Base-by-base conservation (phyloP, 2,113 vertebrate species). In the Muntiacus muntjak region DNA sequence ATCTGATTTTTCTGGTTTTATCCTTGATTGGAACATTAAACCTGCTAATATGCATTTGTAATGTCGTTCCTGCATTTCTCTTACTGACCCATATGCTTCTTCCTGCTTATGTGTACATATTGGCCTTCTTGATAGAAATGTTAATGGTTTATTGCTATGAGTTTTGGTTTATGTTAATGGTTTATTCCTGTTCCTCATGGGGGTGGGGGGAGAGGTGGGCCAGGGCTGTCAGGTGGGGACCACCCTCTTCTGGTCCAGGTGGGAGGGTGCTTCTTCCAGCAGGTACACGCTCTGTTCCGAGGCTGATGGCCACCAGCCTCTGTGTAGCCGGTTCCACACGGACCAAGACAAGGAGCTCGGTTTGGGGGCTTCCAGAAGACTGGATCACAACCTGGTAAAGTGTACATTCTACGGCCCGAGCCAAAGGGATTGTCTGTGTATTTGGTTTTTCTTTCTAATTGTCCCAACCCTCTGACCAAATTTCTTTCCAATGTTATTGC, bases 321-420 rank as follows among this genome's bases (percentile, higher is more conserved):
- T 47, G 30, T 43, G 36, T 86, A n/a, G 76, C 78, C 89, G 6
- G 79, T 33, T 93, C 97, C 21, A 26, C 47, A 0, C 11, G 62
- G 78, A 97, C 55, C 82, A 57, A 93, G 92, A 85, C 81, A 54
- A 81, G 87, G n/a, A 93, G 74, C 79, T 97, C 76, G 12, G 36
- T 57, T 55, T 89, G 28, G 62, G 96, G 62, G 95, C 87, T 83
- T 60, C 74, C 82, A 40, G 96, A 98, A 96, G 97, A 97, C 16
- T 1, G 57, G 58, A 87, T 55, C 96, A 26, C 84, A 40, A 26
- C 58, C 95, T 40, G 97, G 97, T 97, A 94, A 98, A 67, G 71
- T 94, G 95, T 64, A 17, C 40, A 40, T 78, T 79, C 87, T 83
- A 57, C 10, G n/a, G 43, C 60, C 54, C 55, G 6, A 87, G 90